These are phyloP conservation scores for Lepidurus arcticus DNA, from an alignment of 1,140 invertebrate genomes.

Conservation along the genomic window DNA sequence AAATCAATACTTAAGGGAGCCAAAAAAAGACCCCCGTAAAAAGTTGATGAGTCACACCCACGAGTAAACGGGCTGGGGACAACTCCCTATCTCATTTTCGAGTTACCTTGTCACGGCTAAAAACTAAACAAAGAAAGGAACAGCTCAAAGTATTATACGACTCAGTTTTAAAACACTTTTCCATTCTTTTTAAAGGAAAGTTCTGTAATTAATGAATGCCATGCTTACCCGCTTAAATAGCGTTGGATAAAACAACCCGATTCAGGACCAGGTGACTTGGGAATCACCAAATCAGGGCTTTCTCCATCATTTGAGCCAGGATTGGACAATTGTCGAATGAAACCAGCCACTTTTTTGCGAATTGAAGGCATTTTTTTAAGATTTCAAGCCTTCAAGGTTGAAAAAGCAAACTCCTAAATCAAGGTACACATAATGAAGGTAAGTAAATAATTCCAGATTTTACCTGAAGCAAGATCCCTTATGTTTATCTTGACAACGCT, in stretches of 20 bases:
- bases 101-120: not conserved
- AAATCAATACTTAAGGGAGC: conserved; percentile 24
- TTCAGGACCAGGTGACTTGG: conserved; percentile 47
- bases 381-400: too few species aligned
- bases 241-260: conserved; percentile 64
- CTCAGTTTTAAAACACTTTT: not conserved
- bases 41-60: conserved; percentile 7
- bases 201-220: conserved; percentile 24
- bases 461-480: too few species aligned
- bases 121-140: not conserved
- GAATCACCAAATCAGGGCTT: conserved; percentile 46
- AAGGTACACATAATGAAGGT: too few species aligned
- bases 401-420: too few species aligned
- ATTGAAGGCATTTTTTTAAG: conserved; percentile 58
- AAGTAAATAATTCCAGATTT: too few species aligned
- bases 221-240: conserved; percentile 63
- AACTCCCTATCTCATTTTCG: not conserved
- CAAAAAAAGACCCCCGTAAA: conserved; percentile 11
- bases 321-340: conserved; percentile 62
- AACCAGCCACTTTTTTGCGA: conserved; percentile 64
- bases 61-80: conserved; percentile 22
- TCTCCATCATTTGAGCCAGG: conserved; percentile 52
- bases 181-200: not conserved
- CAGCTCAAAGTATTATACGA: not conserved
- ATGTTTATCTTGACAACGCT: too few species aligned